phyloP scores from a whole-genome alignment of 2,113 vertebrate genomes.

The Mystacornis crossleyi region DNA sequence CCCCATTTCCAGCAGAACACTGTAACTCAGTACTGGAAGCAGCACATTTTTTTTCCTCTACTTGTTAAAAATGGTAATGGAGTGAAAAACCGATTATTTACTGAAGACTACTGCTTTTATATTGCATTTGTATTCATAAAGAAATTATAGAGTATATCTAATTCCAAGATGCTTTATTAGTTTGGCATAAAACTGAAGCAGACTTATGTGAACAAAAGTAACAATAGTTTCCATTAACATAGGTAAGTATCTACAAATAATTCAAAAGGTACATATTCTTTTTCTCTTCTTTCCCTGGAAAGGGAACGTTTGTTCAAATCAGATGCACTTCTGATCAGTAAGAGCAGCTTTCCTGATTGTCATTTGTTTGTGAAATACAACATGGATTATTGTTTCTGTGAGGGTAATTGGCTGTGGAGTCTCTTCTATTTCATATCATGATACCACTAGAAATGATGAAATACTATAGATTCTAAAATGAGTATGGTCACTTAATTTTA shows the following conservation, averaged over 20 bases:
- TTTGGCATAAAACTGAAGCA: neutral
- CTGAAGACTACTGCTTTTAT: neutral
- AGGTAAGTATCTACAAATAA: neutral
- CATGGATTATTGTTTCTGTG: neutral
- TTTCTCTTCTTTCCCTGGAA: neutral
- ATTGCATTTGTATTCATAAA: conserved; percentile 30
- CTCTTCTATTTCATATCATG: conserved; percentile 2
- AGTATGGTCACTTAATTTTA: conserved; percentile 63
- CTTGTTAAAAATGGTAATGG: conserved; percentile 36
- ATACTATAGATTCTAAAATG: conserved; percentile 43
- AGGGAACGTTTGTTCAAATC: neutral
- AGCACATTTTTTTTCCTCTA: neutral
- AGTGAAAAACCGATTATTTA: conserved; percentile 20
- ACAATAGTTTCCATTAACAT: neutral
- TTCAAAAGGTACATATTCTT: neutral
- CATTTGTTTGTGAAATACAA: conserved; percentile 1
- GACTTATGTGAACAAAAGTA: neutral
- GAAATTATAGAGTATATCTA: neutral
- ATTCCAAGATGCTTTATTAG: neutral
- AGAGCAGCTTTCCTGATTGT: neutral
- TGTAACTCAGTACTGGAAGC: neutral
- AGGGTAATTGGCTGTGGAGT: conserved; percentile 30
- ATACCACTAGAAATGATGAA: conserved; percentile 46
- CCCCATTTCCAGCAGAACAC: neutral
- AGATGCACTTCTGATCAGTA: neutral